Evolutionary conservation across 2,888 invertebrate species (phyloP), one percentile per base, ranked within the genome.

Genomic region (Silvanus unidentatus): DNA sequence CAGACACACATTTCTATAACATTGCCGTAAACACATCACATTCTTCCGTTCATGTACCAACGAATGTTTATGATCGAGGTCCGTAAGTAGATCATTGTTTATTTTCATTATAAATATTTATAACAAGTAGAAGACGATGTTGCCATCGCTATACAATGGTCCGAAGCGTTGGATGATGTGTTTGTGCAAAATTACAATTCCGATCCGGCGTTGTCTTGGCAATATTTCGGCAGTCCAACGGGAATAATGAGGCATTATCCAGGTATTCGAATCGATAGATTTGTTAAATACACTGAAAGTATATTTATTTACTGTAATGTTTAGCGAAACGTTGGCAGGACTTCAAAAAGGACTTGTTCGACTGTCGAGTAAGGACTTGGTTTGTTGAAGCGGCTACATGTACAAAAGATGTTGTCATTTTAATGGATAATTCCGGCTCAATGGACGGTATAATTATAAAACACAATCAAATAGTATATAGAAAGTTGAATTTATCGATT

Each of bases 351-450:
- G 74, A 76, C 50, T 64, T 87, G 1, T 98, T 92, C 70, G 98
- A 99, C 70, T 96, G 94, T 62, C 80, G 97, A 42, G 86, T 89
- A 36, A 79, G 88, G 45, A 89, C 91, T 34, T 97, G 96, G 96
- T 99, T 94, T 69, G 94, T 98, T 53, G 92, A 96, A 74, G 97
- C 97, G 0, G 94, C 98, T 1, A 95, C 97, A 0, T 95, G 95
- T 62, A 94, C 97, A 6, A 99, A 99, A 73, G 97, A 98, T 65
- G 86, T 99, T 58, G 82, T 99, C 16, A 94, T 99, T 47, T 76
- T 99, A 43, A 77, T 99, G 49, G 99, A 99, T 68, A 84, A 86
- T 44, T 95, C 96, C 39, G 99, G 99, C 12, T 97, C 96, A 13
- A 99, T 99, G 98, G 86, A 84, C 22, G 98, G 97, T 69, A 56